phyloP scores from a whole-genome alignment of 2,113 vertebrate genomes.

The Neolamprologus hecqui region DNA sequence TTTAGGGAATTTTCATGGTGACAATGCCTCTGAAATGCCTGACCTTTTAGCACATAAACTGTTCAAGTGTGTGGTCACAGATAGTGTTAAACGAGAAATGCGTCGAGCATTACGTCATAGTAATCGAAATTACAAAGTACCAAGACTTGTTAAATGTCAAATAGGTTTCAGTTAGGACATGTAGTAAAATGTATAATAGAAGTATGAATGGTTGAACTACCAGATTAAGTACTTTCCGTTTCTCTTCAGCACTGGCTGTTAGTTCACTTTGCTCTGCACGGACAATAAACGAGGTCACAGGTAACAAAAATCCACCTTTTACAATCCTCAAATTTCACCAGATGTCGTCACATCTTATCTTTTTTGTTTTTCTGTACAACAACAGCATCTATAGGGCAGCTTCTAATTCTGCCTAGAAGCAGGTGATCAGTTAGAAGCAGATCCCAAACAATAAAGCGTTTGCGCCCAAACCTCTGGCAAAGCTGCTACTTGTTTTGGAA shows the following conservation, averaged over 20 bases:
- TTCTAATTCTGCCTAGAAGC: not conserved
- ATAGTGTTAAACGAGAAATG: not conserved
- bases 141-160: not conserved
- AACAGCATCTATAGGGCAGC: not conserved
- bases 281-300: not conserved
- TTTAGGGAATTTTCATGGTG: not conserved
- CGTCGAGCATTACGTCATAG: fast-evolving
- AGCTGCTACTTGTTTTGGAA: not conserved
- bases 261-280: not conserved
- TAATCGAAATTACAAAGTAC: not conserved
- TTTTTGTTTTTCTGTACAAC: not conserved
- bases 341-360: not conserved
- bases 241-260: not conserved
- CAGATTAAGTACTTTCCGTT: not conserved
- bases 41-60: not conserved
- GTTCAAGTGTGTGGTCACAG: not conserved
- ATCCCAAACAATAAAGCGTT: not conserved
- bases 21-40: not conserved
- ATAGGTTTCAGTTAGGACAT: not conserved
- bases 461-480: not conserved
- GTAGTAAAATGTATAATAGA: not conserved
- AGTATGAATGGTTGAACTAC: not conserved
- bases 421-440: not conserved
- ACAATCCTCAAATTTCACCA: not conserved
- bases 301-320: not conserved